Evolutionary conservation across 2,113 vertebrate genomes (phyloP).

Genomic region (Ptyas mucosa): DNA sequence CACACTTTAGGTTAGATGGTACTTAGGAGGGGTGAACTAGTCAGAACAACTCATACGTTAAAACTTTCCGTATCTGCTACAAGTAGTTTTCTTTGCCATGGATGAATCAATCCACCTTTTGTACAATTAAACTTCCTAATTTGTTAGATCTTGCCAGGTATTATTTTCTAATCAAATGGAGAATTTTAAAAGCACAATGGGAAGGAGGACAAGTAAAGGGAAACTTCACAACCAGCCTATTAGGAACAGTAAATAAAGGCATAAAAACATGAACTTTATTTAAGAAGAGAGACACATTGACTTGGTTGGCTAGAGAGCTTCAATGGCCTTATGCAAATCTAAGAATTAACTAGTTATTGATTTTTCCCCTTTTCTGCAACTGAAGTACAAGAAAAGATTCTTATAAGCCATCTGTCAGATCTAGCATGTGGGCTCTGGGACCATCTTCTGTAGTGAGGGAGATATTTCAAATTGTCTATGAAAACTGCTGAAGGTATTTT

Average conservation of each 20-base stretch:
- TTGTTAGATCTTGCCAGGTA: neutral
- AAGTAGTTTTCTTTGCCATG: neutral
- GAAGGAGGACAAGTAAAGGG: no score
- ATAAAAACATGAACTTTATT: neutral
- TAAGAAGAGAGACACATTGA: neutral
- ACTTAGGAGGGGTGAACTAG: neutral
- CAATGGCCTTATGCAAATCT: neutral
- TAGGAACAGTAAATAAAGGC: neutral
- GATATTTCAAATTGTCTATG: conserved; percentile 62
- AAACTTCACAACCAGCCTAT: neutral
- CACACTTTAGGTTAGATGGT: neutral
- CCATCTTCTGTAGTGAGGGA: conserved; percentile 60
- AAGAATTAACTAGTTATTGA: neutral
- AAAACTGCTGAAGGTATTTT: conserved; percentile 62
- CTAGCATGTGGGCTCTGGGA: conserved; percentile 61
- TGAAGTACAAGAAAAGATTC: conserved; percentile 49
- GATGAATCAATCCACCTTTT: neutral
- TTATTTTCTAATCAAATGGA: neutral
- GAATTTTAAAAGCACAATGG: neutral
- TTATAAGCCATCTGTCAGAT: conserved; percentile 65
- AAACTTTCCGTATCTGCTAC: neutral
- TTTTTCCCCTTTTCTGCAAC: conserved; percentile 2
- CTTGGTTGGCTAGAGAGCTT: neutral
- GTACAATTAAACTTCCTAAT: neutral
- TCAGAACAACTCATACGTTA: neutral